Percentiles rank a stretch among this genome's conserved stretches.
Evolutionary conservation across 2,888 invertebrate species (phyloP).

Genomic region (Hanleya hanleyi): DNA sequence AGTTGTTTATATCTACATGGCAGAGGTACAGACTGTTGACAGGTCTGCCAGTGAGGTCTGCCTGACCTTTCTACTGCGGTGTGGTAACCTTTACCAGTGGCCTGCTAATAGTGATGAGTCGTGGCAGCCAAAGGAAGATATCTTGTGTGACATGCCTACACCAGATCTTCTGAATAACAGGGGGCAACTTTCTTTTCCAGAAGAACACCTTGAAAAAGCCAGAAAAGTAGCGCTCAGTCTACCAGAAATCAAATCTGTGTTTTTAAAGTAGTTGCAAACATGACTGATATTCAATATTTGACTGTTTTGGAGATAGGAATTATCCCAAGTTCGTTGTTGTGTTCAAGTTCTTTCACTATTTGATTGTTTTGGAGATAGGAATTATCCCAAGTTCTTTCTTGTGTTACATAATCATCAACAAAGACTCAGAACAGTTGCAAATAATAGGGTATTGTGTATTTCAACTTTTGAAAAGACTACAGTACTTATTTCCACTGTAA

Average conservation of each 20-base stretch:
- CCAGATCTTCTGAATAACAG: neutral
- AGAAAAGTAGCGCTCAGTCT: neutral
- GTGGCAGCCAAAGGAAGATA: neutral
- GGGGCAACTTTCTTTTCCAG: constrained; percentile 3
- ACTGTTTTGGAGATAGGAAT: too few species aligned
- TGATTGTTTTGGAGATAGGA: too few species aligned
- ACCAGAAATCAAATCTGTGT: neutral
- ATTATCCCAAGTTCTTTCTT: too few species aligned
- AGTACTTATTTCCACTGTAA: neutral
- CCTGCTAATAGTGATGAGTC: neutral
- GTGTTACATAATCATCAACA: too few species aligned
- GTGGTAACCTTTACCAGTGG: neutral
- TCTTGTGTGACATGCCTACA: neutral
- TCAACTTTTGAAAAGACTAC: neutral
- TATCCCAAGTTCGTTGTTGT: too few species aligned
- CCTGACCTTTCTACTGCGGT: neutral
- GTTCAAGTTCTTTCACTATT: too few species aligned
- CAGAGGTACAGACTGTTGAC: neutral
- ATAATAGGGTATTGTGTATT: neutral
- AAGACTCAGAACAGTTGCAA: neutral
- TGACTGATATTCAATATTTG: too few species aligned
- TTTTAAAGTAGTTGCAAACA: neutral
- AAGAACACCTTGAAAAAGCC: neutral
- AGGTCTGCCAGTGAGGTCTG: neutral
- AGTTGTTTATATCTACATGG: neutral